phyloP scores from a whole-genome alignment of 2,797 vertebrate genomes.

The Leucoraja ocellata region DNA sequence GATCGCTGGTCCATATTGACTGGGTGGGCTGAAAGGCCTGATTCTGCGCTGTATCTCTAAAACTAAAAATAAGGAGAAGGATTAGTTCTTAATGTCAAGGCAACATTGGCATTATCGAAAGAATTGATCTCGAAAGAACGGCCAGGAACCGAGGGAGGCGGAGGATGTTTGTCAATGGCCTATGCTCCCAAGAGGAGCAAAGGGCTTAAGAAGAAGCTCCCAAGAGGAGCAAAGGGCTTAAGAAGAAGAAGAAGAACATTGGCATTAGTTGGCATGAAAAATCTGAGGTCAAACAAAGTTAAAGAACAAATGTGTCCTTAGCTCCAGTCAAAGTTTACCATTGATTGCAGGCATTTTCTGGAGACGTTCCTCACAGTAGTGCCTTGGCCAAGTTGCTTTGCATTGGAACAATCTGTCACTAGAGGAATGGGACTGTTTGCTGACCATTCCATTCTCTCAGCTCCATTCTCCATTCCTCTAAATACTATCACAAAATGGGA shows the following conservation, averaged over 20 bases:
- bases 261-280: background rate
- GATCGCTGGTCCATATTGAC: too few relatives aligned
- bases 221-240: too few relatives aligned
- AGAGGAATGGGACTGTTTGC: background rate
- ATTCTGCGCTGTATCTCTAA: too few relatives aligned
- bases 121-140: too few relatives aligned
- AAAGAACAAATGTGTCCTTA: background rate
- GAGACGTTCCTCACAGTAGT: background rate
- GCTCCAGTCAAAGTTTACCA: background rate
- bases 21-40: too few relatives aligned
- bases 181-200: too few relatives aligned
- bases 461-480: background rate
- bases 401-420: background rate
- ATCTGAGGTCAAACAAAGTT: background rate
- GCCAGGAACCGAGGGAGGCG: too few relatives aligned
- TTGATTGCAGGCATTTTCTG: background rate
- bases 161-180: too few relatives aligned
- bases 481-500: background rate
- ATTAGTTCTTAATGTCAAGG: background rate
- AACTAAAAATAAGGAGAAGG: background rate
- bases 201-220: too few relatives aligned
- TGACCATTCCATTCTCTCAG: background rate
- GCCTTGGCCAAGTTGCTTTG: background rate
- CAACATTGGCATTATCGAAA: background rate
- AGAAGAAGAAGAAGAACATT: too few relatives aligned